Conservation (phyloP, 2,113 vertebrate species). For the Corythaeola cristata region DNA sequence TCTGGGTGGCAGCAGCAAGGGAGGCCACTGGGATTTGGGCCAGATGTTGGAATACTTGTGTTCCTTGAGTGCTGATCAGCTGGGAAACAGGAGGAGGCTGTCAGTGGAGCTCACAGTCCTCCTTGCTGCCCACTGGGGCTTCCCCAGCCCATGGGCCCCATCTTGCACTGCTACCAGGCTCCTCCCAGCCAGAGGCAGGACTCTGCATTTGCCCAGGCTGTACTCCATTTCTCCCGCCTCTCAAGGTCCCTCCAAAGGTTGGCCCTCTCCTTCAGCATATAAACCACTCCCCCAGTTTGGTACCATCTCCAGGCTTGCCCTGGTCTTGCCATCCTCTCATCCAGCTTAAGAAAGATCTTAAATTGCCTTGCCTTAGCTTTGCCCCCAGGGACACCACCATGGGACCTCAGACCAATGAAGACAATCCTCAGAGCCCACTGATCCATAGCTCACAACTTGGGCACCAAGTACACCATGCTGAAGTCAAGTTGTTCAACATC, state of each 20-base stretch:
- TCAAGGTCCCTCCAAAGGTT: background rate
- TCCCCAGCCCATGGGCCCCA: background rate
- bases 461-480: background rate
- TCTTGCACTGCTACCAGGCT: background rate
- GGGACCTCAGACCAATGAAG: background rate
- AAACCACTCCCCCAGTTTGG: fast-evolving
- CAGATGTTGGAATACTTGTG: background rate
- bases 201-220: background rate
- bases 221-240: background rate
- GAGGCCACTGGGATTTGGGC: background rate
- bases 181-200: background rate
- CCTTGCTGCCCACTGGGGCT: background rate
- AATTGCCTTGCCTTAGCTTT: background rate
- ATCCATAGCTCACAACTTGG: background rate
- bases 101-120: background rate
- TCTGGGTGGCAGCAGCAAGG: background rate
- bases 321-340: background rate
- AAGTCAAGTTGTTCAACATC: background rate
- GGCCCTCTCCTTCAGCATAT: too few relatives aligned
- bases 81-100: background rate
- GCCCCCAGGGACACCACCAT: too few relatives aligned
- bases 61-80: background rate
- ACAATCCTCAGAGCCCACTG: background rate
- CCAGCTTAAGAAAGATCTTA: background rate
- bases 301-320: background rate